These are phyloP conservation scores for Euclidia mi DNA, from an alignment of 2,888 invertebrate species.

Conservation along the genomic window DNA sequence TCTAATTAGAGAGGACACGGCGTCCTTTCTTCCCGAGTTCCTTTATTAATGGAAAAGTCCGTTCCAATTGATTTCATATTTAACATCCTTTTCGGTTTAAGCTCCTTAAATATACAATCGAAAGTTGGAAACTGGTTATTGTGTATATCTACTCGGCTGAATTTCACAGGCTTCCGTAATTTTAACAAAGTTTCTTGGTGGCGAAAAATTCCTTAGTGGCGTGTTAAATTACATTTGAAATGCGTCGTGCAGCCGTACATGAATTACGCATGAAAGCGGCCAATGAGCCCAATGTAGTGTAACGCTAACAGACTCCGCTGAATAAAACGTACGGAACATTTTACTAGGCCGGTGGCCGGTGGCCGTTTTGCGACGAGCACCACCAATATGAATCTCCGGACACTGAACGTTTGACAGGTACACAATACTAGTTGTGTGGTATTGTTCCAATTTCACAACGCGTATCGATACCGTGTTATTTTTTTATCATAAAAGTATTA, in stretches of 20 bases:
- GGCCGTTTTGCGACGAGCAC: conserved; percentile 14
- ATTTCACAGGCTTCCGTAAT: conserved; percentile 38
- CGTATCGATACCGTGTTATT: conserved; percentile 60
- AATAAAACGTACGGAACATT: conserved; percentile 37
- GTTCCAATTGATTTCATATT: conserved; percentile 85
- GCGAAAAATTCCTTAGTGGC: conserved; percentile 58
- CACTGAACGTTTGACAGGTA: conserved; percentile 47
- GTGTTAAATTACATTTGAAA: conserved; percentile 84
- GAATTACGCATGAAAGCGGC: conserved; percentile 83
- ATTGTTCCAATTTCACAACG: conserved; percentile 64
- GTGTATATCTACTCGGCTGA: conserved; percentile 42
- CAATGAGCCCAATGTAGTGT: conserved; percentile 79
- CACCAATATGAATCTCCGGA: conserved; percentile 18
- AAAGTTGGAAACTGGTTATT: conserved; percentile 42
- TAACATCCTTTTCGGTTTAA: conserved; percentile 70
- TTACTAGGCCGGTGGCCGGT: conserved; percentile 35
- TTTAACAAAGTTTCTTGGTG: conserved; percentile 39
- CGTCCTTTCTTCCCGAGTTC: conserved; percentile 75
- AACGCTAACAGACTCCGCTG: conserved; percentile 58
- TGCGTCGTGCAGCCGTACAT: conserved; percentile 78
- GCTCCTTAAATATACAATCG: conserved; percentile 56
- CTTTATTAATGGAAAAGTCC: conserved; percentile 85
- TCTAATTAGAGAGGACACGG: conserved; percentile 86
- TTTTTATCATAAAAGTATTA: conserved; percentile 67
- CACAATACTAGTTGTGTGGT: conserved; percentile 58